phyloP scores from a whole-genome alignment of 1,140 invertebrate species.

The Asobara japonica region DNA sequence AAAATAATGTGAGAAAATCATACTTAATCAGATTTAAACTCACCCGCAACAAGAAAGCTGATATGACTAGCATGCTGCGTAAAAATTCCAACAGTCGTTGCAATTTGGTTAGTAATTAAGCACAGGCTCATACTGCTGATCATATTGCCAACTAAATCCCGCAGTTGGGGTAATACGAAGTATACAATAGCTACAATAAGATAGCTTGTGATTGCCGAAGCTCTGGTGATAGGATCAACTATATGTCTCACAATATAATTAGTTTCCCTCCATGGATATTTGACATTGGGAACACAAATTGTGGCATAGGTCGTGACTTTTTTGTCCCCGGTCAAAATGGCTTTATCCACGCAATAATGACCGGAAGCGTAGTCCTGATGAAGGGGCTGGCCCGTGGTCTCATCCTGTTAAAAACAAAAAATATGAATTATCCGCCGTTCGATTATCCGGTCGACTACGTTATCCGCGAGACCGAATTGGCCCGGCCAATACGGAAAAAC shows the following conservation, averaged over 20 bases:
- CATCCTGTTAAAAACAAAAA: too few relatives aligned
- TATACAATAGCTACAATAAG: constrained; percentile 82
- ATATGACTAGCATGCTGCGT: constrained; percentile 82
- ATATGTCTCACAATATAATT: constrained; percentile 79
- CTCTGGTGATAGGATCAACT: constrained; percentile 79
- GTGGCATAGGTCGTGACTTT: constrained; percentile 73
- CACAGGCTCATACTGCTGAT: constrained; percentile 82
- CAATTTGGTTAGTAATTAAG: constrained; percentile 78
- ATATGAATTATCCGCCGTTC: too few relatives aligned
- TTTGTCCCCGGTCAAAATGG: constrained; percentile 58
- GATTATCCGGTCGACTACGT: too few relatives aligned
- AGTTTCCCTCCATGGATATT: constrained; percentile 74
- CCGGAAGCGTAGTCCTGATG: constrained; percentile 78
- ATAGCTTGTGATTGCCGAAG: constrained; percentile 75
- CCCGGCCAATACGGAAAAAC: too few relatives aligned
- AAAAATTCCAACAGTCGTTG: constrained; percentile 80
- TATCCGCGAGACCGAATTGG: too few relatives aligned
- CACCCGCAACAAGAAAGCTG: constrained; percentile 81
- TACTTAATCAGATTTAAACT: constrained; percentile 31
- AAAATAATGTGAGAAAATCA: constrained; percentile 9
- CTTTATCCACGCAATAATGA: constrained; percentile 83
- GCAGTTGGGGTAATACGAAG: constrained; percentile 82
- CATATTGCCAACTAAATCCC: constrained; percentile 85
- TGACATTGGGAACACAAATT: constrained; percentile 77
- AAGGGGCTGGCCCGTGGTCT: constrained; percentile 59